Percentiles rank a stretch among this genome's conserved stretches.
Evolutionary conservation across 2,888 invertebrate genomes (phyloP).

Genomic region (Trachelus troglodyta): DNA sequence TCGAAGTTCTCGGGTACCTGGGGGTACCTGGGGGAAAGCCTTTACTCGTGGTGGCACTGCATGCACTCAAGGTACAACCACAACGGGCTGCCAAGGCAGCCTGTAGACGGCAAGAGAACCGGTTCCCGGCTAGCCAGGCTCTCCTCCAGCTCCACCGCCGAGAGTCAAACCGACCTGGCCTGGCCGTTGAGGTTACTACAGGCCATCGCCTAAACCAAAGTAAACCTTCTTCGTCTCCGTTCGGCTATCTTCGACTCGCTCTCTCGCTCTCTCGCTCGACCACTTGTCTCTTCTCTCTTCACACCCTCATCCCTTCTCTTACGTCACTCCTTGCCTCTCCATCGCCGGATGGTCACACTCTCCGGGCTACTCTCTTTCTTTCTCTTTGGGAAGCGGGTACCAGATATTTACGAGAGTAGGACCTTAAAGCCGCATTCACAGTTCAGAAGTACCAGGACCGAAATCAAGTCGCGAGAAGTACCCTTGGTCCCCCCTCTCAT

Average conservation of each 20-base stretch:
- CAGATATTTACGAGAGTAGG: neutral
- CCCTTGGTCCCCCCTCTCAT: too few relatives aligned
- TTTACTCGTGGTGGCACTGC: too few relatives aligned
- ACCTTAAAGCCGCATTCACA: too few relatives aligned
- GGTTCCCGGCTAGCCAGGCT: conserved; percentile 53
- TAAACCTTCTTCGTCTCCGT: neutral
- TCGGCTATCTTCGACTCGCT: neutral
- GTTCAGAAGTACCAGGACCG: too few relatives aligned
- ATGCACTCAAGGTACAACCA: too few relatives aligned
- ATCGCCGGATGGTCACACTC: neutral
- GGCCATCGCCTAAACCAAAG: conserved; percentile 60
- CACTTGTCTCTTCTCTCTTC: neutral
- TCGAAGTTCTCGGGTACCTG: too few relatives aligned
- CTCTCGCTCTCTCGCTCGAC: neutral
- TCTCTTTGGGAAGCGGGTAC: conserved; percentile 18
- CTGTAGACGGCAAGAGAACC: conserved; percentile 50
- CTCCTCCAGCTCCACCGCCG: conserved; percentile 24
- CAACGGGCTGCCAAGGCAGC: conserved; percentile 32
- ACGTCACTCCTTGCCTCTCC: neutral
- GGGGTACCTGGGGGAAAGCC: too few relatives aligned
- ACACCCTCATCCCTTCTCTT: neutral
- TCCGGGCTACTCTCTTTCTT: conserved; percentile 19
- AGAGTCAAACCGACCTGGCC: conserved; percentile 49
- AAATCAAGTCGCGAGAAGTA: too few relatives aligned
- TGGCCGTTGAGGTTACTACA: conserved; percentile 55